Base-by-base conservation (phyloP, 2,797 vertebrate genomes). In the Sebastes nivosus region DNA sequence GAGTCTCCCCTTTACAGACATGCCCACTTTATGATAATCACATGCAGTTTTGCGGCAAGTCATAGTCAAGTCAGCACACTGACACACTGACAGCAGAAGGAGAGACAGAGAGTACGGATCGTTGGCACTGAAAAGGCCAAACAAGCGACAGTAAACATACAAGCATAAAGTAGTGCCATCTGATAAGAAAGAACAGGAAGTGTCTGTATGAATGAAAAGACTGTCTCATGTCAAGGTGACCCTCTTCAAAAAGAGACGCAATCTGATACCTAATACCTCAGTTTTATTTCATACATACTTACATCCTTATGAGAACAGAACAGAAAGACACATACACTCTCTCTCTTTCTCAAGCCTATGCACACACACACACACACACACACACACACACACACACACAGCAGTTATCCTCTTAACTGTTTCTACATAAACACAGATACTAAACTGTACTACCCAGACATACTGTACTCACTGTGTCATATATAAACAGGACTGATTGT, bases 361-460 rank as follows among this genome's bases (percentile, higher is more conserved):
- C 29, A 52, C 71, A 52, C 12, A 42, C 22, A 29, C 75, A 61
- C 38, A 36, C 68, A 30, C 12, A 52, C 22, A 22, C 75, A 58
- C 50, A 27, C 25, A 34, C 12, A 38, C 36, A 38, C 38, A 42
- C 38, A 42, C 38, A 42, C 38, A 16, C 38, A 14, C 2, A 57
- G 11, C 34, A 7, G 3, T 74, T 77, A 87, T 78, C 65, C 52
- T 64, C 42, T 20, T 1, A 54, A 60, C 42, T 93, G 88, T 94
- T 89, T 91, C 77, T 88, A 50, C 86, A 65, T 93, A 92, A 94
- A 94, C 90, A 92, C 10, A 2, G 65, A 72, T 82, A 65, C 59
- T 78, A 24, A 79, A 87, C 38, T 63, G 63, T 88, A 82, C 55
- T 81, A 64, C 25, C 46, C 65, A 79, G 4, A 83, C 79, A 34